Base-by-base conservation (phyloP, 1,140 invertebrate species). In the Sipha flava region DNA sequence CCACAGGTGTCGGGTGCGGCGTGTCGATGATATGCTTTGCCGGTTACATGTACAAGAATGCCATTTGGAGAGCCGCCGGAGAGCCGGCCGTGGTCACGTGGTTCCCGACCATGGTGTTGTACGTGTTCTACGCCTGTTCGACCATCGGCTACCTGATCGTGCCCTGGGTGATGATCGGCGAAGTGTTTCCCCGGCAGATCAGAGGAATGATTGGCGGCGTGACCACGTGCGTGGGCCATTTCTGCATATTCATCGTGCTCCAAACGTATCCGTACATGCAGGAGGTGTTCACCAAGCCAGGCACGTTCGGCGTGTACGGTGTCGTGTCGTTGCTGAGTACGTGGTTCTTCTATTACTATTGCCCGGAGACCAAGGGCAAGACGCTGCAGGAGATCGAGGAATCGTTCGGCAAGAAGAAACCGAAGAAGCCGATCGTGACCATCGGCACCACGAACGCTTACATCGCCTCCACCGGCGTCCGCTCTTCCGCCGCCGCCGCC, bases 351-450 rank as follows among this genome's bases (percentile, higher is more conserved):
- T 90, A 87, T 77, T 86, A 90, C 64, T 91, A 87, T 80, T 85
- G 95, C 18, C 93, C 93, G n/a, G 94, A 95, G 85, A 95, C 93
- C 1, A 94, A 93, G 84, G 91, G 90, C 10, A 89, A 90, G 82
- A 89, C 88, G 1, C 85, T 94, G 12, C 92, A 93, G 84, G 92
- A 94, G 84, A 93, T 95, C 31, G 90, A 91, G 84, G 90, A 91
- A 82, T 90, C 90, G 80, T 91, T 90, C 82, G 88, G 88, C 5
- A 89, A 89, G 2, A 86, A 88, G 43, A 86, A 82, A n/a, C n/a
- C 5, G 12, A 83, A 85, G 66, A 83, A 83, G 3, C 82, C 89
- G 12, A 80, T 72, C 7, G 34, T 70, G 12, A 81, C 81, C 43
- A 18, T 31, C 0, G 34, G 21, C 21, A 43, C 40, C 6, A 1